phyloP scores from a whole-genome alignment of 2,888 invertebrate genomes.

The Agrenia bidenticulata region DNA sequence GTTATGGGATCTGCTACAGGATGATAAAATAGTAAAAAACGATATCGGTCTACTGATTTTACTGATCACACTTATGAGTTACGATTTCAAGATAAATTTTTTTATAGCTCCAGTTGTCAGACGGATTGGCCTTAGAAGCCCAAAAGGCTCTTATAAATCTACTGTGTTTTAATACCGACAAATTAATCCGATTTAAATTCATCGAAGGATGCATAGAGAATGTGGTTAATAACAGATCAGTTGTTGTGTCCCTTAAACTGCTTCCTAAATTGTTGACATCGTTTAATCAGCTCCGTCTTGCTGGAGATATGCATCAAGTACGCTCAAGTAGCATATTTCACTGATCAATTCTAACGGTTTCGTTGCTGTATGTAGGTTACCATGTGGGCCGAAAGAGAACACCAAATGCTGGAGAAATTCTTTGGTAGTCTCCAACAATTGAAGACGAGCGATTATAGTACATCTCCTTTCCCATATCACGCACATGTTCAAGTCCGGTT shows the following conservation, averaged over 20 bases:
- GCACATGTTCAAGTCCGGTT: slow-evolving; percentile 87
- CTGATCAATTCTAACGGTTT: neutral
- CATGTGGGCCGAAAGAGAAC: slow-evolving; percentile 89
- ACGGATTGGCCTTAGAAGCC: slow-evolving; percentile 87
- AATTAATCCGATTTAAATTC: slow-evolving; percentile 86
- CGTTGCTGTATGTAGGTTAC: slow-evolving; percentile 62
- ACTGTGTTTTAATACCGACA: slow-evolving; percentile 86
- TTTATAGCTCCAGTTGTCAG: slow-evolving; percentile 75
- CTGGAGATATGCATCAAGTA: slow-evolving; percentile 45
- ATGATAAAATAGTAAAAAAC: slow-evolving; percentile 75
- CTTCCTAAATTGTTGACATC: slow-evolving; percentile 88
- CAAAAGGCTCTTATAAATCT: slow-evolving; percentile 88
- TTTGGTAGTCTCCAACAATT: slow-evolving; percentile 83
- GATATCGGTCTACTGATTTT: slow-evolving; percentile 44
- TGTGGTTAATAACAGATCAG: slow-evolving; percentile 81
- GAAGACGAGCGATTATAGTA: slow-evolving; percentile 58
- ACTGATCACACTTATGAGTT: neutral
- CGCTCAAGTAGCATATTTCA: neutral
- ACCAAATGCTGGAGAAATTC: slow-evolving; percentile 90
- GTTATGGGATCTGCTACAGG: slow-evolving; percentile 91
- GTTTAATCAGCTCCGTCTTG: slow-evolving; percentile 81
- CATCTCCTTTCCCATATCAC: slow-evolving; percentile 68
- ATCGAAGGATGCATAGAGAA: slow-evolving; percentile 92
- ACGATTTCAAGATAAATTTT: slow-evolving; percentile 33
- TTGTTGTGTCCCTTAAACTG: slow-evolving; percentile 82